phyloP scores from a whole-genome alignment of 2,113 vertebrate species.

The Otolemur garnettii region DNA sequence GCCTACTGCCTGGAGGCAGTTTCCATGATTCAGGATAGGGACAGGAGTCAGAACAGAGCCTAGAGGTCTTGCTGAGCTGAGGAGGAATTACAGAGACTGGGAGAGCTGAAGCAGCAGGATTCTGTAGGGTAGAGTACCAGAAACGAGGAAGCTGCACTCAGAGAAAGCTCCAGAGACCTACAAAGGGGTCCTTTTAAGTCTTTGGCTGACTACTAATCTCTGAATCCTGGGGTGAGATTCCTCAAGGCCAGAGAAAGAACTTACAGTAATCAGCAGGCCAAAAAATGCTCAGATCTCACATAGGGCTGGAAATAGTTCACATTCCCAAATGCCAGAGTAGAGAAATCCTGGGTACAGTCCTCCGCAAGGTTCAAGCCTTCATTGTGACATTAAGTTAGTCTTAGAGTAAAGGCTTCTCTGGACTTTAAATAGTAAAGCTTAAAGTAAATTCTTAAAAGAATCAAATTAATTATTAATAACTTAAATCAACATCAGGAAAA shows the following conservation, averaged over 20 bases:
- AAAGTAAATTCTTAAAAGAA: not conserved
- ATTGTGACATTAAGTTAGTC: not conserved
- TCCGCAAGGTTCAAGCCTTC: not conserved
- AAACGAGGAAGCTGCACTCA: not conserved
- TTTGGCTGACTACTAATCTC: not conserved
- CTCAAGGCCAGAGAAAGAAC: not conserved
- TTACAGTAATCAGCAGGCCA: not conserved
- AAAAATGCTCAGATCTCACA: not conserved
- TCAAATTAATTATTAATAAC: not conserved
- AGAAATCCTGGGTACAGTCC: not conserved
- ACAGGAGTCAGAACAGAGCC: not conserved
- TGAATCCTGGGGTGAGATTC: not conserved
- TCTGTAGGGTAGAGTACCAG: not conserved
- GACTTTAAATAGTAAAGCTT: not conserved
- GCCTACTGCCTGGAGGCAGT: not conserved
- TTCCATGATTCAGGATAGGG: not conserved
- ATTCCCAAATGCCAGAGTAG: not conserved
- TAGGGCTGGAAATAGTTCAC: not conserved
- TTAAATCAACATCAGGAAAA: slow-evolving; percentile 45
- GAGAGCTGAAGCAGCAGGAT: not conserved
- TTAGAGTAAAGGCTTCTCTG: not conserved
- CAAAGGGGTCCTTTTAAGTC: not conserved
- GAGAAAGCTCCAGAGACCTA: not conserved
- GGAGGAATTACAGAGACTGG: not conserved
- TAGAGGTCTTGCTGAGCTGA: not conserved